Conservation (phyloP, 2,113 vertebrate species). For the Ariopsis seemanni region DNA sequence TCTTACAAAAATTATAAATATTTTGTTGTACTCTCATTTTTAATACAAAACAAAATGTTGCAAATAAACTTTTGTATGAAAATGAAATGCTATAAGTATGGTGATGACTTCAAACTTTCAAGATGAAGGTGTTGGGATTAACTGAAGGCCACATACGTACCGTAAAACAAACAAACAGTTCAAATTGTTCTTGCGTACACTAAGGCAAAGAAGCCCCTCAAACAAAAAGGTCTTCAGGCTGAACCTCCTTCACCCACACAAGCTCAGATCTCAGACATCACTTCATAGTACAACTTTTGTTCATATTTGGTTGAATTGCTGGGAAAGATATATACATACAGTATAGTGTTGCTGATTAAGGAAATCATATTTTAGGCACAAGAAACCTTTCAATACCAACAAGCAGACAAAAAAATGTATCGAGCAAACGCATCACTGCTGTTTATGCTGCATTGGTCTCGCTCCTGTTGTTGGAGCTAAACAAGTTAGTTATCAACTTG, state of each 20-base stretch:
- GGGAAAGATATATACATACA: slow-evolving; percentile 42
- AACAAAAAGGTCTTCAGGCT: slow-evolving; percentile 60
- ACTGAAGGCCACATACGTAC: slow-evolving; percentile 49
- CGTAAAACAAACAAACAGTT: slow-evolving; percentile 35
- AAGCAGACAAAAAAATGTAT: slow-evolving; percentile 11
- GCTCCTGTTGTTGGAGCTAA: neutral
- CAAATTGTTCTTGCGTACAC: slow-evolving; percentile 44
- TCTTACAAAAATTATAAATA: slow-evolving; percentile 81
- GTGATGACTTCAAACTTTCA: slow-evolving; percentile 42
- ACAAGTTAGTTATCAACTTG: slow-evolving; percentile 6
- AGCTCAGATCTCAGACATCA: slow-evolving; percentile 56
- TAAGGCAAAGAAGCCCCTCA: slow-evolving; percentile 53
- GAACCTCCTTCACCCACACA: slow-evolving; percentile 49
- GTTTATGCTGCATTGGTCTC: slow-evolving; percentile 23
- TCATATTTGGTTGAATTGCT: slow-evolving; percentile 67
- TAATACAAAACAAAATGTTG: slow-evolving; percentile 74
- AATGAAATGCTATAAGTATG: slow-evolving; percentile 62
- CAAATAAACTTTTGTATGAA: slow-evolving; percentile 65
- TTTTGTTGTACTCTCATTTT: slow-evolving; percentile 69
- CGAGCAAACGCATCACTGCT: slow-evolving; percentile 13
- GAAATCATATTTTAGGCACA: slow-evolving; percentile 40
- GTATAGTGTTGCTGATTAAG: slow-evolving; percentile 44
- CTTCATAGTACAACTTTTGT: slow-evolving; percentile 36
- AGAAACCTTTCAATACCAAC: slow-evolving; percentile 39
- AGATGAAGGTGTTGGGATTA: slow-evolving; percentile 38